phyloP scores from a whole-genome alignment of 2,888 invertebrate species.

The Mimachlamys varia region DNA sequence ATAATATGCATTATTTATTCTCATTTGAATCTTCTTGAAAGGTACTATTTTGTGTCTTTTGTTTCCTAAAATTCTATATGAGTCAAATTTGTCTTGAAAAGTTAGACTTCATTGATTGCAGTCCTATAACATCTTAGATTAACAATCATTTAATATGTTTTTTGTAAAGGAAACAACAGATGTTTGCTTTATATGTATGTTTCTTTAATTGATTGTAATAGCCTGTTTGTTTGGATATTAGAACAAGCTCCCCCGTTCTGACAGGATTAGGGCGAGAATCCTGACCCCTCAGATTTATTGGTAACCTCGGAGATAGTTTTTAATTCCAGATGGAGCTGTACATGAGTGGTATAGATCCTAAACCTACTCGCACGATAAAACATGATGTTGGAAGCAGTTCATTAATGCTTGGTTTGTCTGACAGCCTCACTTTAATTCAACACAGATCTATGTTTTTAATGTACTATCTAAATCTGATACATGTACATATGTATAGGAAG shows the following conservation, averaged over 20 bases:
- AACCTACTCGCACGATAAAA: neutral
- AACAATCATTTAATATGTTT: neutral
- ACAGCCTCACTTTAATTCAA: conserved; percentile 20
- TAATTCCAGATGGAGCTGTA: conserved; percentile 10
- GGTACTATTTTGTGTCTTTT: neutral
- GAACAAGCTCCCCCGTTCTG: neutral
- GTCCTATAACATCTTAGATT: no score
- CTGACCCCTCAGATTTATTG: conserved; percentile 26
- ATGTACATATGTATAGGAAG: conserved; percentile 14
- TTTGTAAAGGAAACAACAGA: neutral
- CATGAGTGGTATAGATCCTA: neutral
- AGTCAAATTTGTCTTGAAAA: no score
- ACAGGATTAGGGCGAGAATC: neutral
- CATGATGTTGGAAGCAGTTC: neutral
- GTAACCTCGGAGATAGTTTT: neutral
- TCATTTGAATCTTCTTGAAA: conserved; percentile 7
- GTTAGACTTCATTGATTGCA: no score
- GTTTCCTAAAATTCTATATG: no score
- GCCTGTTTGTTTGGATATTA: neutral
- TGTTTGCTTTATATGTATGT: neutral
- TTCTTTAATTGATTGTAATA: neutral
- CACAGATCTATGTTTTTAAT: conserved; percentile 35
- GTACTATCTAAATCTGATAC: conserved; percentile 30
- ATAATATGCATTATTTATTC: no score
- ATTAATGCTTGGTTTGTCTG: neutral